Conservation (phyloP, 2,888 invertebrate species). For the Vandiemenella viatica region DNA sequence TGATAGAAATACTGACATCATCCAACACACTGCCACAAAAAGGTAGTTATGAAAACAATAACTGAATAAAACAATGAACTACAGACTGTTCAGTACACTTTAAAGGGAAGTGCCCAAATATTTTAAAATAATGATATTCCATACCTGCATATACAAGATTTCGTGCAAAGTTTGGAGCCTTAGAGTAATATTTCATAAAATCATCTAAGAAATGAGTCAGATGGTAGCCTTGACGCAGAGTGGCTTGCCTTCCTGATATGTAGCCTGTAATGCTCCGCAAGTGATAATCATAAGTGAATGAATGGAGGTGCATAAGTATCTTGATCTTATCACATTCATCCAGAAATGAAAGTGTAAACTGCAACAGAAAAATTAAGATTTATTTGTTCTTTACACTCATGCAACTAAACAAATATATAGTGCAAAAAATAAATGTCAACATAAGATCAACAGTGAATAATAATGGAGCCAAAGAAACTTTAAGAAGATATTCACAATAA, state of each 20-base stretch:
- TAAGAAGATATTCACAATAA: not conserved
- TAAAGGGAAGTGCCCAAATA: too few species aligned
- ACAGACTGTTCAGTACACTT: too few species aligned
- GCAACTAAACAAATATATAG: not conserved
- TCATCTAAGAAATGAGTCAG: constrained; percentile 57
- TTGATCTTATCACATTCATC: constrained; percentile 55
- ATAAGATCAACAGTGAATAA: not conserved
- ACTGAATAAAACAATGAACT: too few species aligned
- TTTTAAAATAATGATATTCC: too few species aligned
- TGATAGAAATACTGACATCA: too few species aligned
- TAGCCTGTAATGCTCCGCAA: constrained; percentile 49
- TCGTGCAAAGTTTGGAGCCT: constrained; percentile 59
- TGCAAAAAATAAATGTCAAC: constrained; percentile 3
- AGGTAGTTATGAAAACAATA: too few species aligned
- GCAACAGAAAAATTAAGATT: constrained; percentile 20
- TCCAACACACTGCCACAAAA: too few species aligned
- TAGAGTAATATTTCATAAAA: constrained; percentile 60
- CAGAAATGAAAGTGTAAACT: constrained; percentile 46
- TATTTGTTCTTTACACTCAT: constrained; percentile 2
- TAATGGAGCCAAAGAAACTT: constrained; percentile 2
- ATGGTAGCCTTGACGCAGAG: constrained; percentile 47
- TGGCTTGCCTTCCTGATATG: constrained; percentile 37
- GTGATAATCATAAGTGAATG: constrained; percentile 64
- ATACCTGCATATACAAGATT: constrained; percentile 55
- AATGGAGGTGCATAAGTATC: constrained; percentile 56